A percentile compares a stretch with the other conserved stretches of the same genome.
Evolutionary conservation across 2,888 invertebrate genomes (phyloP).

Genomic region (Diachrysia chrysitis): DNA sequence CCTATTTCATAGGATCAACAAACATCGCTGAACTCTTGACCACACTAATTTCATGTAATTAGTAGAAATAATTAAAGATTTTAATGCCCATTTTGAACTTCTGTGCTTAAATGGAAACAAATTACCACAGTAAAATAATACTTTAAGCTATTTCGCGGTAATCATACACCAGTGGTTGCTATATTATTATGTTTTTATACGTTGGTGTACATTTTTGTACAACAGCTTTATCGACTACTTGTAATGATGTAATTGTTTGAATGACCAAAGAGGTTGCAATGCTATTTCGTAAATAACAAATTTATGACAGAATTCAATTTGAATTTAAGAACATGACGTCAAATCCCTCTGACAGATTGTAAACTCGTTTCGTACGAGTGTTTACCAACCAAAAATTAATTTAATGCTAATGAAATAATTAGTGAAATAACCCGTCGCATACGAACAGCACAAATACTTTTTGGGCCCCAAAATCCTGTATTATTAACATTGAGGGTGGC

Average conservation of each 20-base stretch:
- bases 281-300: not conserved
- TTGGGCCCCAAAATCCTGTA: conserved; percentile 69
- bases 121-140: not conserved
- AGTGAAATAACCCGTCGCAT: conserved; percentile 66
- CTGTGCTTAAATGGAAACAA: not conserved
- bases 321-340: conserved; percentile 22
- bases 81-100: not conserved
- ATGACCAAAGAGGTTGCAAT: not conserved
- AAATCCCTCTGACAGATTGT: conserved; percentile 12
- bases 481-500: conserved; percentile 73
- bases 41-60: not conserved
- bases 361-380: conserved; percentile 25
- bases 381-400: conserved; percentile 58
- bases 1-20: conserved; percentile 16
- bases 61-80: not conserved
- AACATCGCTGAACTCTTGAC: not conserved
- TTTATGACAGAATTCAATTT: not conserved
- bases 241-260: no score
- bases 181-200: not conserved
- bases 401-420: conserved; percentile 76
- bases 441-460: conserved; percentile 67
- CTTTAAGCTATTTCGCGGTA: not conserved
- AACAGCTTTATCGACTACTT: not conserved
- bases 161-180: not conserved
- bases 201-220: not conserved